Percentiles rank a stretch among this genome's conserved stretches.
Evolutionary conservation across 2,888 invertebrate species (phyloP).

Genomic region (Megamerina dolium): DNA sequence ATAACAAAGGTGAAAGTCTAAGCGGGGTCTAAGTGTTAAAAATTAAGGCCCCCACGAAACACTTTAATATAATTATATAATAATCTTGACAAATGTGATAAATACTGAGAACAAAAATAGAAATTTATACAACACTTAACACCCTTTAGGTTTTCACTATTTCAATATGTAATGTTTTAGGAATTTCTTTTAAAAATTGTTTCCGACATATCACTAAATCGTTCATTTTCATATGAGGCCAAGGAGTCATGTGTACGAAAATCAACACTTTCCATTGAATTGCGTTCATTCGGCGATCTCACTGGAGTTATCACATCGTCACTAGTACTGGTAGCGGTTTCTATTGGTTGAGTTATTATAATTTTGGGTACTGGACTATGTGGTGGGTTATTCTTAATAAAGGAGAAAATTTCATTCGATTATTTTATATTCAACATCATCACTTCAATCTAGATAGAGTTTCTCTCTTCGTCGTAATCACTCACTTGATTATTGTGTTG

Average conservation of each 20-base stretch:
- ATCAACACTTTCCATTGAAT: conserved; percentile 16
- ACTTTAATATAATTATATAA: no score
- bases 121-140: no score
- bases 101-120: no score
- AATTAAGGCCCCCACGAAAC: no score
- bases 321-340: no score
- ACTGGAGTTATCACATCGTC: no score
- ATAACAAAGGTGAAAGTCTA: no score
- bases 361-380: conserved; percentile 7
- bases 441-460: not conserved
- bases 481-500: not conserved
- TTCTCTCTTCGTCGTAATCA: not conserved
- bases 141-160: no score
- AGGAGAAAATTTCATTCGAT: not conserved
- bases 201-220: conserved; percentile 20
- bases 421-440: not conserved
- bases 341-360: conserved; percentile 5
- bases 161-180: no score
- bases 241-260: no score
- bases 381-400: not conserved
- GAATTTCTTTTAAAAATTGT: conserved; percentile 17
- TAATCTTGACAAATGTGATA: no score
- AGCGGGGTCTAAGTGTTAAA: no score
- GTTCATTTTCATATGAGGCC: conserved; percentile 19
- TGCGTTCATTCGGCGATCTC: conserved; percentile 7